Base-by-base conservation (phyloP, 2,113 vertebrate genomes). In the Hippotragus niger region DNA sequence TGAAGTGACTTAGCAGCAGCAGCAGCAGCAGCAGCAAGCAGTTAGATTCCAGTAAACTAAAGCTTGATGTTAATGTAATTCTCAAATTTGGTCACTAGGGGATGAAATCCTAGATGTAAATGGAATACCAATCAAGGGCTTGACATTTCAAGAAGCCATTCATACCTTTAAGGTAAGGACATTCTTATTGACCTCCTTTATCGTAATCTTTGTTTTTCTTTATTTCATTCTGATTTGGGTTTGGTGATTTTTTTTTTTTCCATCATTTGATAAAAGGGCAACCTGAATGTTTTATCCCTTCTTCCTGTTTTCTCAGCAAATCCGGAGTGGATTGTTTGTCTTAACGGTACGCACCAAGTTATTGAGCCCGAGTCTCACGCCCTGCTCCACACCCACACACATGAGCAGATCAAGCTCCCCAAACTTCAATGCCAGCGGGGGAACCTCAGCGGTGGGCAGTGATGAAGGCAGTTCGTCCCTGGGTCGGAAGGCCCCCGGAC, bases 81-180 rank as follows among this genome's bases (percentile, higher is more conserved):
- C 98, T 98, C 98, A 6, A 80, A 14, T 98, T 95, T 98, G 2
- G 57, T 98, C 97, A 86, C 91, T 96, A 99, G 99, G 99, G 88
- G 99, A 99, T 96, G 99, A 99, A 99, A 99, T 99, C 90, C 98
- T 99, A 80, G 99, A 99, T 97, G 99, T 99, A 23, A 99, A 99
- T 67, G 99, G 99, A 98, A 99, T 99, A 82, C 99, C 99, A 94
- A 99, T 99, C 23, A 99, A 99, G 98, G 99, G 99, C 94, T 98
- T 99, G 97, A 99, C 99, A 2, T 99, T 99, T 96, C 99, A 99
- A 97, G 99, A 99, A 98, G 99, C 99, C 93, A 99, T 99, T 98
- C 99, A 99, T 89, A 99, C 99, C 60, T 99, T 99, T 98, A 99
- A 99, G 99, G 99, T 99, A 99, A 98, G 5, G 7, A 6, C 67